phyloP scores from a whole-genome alignment of 2,113 vertebrate genomes.

The Ailuropoda melanoleuca region DNA sequence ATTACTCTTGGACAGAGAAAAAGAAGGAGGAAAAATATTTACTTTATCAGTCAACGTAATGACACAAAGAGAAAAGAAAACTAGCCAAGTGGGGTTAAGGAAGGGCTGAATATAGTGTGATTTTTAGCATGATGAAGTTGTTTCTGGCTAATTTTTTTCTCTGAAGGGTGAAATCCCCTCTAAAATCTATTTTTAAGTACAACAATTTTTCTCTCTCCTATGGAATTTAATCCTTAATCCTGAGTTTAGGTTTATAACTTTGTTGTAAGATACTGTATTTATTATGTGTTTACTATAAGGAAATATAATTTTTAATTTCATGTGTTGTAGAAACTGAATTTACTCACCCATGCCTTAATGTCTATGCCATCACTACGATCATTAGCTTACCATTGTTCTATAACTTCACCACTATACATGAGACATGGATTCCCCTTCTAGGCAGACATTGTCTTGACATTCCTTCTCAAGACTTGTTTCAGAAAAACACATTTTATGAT shows the following conservation, averaged over 20 bases:
- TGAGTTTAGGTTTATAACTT: neutral
- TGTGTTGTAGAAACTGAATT: neutral
- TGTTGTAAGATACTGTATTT: neutral
- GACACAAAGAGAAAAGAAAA: neutral
- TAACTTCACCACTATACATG: neutral
- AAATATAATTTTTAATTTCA: neutral
- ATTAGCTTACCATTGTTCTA: neutral
- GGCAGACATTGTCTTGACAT: neutral
- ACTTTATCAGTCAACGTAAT: neutral
- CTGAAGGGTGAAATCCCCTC: neutral
- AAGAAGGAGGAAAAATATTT: neutral
- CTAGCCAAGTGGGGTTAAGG: neutral
- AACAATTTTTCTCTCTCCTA: neutral
- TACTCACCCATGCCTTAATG: neutral
- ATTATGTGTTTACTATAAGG: neutral
- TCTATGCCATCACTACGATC: neutral
- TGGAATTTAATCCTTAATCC: neutral
- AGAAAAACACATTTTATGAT: constrained; percentile 27
- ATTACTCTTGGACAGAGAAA: neutral
- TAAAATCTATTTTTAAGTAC: neutral
- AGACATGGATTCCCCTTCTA: neutral
- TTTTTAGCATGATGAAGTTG: neutral
- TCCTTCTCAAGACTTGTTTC: neutral
- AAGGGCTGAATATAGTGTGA: neutral
- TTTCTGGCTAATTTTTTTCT: neutral